Percentiles rank a stretch among this genome's conserved stretches.
These are phyloP conservation scores for Cremastinae sp. DNA, from an alignment of 2,888 invertebrate species.

Conservation along the genomic window DNA sequence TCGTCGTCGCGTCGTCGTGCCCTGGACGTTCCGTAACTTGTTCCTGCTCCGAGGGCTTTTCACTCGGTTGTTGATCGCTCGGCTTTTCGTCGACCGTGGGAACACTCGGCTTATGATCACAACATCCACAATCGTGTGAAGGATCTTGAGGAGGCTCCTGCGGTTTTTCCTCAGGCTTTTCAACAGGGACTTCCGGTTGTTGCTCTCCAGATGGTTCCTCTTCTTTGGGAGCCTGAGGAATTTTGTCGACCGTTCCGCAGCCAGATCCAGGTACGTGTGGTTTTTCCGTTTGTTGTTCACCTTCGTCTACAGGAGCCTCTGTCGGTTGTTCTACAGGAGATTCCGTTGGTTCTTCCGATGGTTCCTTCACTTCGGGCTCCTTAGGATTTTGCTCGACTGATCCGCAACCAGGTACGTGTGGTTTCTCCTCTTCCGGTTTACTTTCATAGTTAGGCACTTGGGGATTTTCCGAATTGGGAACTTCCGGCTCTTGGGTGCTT, in stretches of 20 bases:
- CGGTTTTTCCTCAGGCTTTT: neutral
- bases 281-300: neutral
- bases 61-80: neutral
- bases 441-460: neutral
- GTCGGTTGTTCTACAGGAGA: too few species aligned
- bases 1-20: neutral
- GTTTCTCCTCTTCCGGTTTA: neutral
- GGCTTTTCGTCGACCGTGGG: neutral
- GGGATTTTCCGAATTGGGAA: too few species aligned
- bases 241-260: neutral
- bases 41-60: neutral
- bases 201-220: neutral
- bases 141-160: neutral
- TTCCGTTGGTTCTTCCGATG: neutral
- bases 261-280: neutral
- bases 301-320: too few species aligned
- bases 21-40: neutral
- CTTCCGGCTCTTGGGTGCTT: too few species aligned
- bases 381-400: constrained; percentile 3
- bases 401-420: neutral
- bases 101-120: neutral
- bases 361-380: neutral
- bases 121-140: neutral
- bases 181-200: neutral
- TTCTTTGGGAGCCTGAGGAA: neutral